Percentiles rank a stretch among this genome's conserved stretches.
Evolutionary conservation across 2,888 invertebrate species (phyloP).

Genomic region (Abrostola tripartita): DNA sequence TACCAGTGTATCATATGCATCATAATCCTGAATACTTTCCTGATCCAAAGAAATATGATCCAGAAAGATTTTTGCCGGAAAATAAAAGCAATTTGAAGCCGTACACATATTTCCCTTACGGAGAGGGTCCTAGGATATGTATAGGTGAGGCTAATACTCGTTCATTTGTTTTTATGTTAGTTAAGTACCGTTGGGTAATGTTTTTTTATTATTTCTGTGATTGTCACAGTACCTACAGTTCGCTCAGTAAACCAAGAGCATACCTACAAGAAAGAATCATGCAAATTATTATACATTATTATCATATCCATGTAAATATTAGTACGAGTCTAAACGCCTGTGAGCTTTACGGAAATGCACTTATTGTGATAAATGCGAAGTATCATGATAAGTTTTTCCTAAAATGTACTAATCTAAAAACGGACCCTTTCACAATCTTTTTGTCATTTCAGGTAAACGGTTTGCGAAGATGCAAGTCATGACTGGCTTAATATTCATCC

Average conservation of each 20-base stretch:
- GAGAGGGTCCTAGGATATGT: constrained; percentile 66
- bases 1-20: constrained; percentile 65
- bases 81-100: constrained; percentile 57
- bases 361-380: no score
- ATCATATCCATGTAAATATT: no score
- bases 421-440: no score
- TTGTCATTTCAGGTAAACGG: constrained; percentile 43
- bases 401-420: no score
- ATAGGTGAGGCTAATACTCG: constrained; percentile 45
- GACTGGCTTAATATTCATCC: constrained; percentile 61
- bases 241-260: no score
- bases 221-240: background rate
- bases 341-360: no score
- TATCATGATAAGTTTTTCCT: no score
- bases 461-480: constrained; percentile 67
- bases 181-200: background rate
- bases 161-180: no score
- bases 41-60: constrained; percentile 62
- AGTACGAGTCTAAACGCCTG: no score
- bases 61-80: constrained; percentile 64
- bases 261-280: no score
- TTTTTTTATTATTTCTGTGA: background rate
- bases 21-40: constrained; percentile 61
- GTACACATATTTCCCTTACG: constrained; percentile 66
- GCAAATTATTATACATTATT: no score